phyloP scores from a whole-genome alignment of 2,888 invertebrate genomes.

The Trichopria drosophilae region DNA sequence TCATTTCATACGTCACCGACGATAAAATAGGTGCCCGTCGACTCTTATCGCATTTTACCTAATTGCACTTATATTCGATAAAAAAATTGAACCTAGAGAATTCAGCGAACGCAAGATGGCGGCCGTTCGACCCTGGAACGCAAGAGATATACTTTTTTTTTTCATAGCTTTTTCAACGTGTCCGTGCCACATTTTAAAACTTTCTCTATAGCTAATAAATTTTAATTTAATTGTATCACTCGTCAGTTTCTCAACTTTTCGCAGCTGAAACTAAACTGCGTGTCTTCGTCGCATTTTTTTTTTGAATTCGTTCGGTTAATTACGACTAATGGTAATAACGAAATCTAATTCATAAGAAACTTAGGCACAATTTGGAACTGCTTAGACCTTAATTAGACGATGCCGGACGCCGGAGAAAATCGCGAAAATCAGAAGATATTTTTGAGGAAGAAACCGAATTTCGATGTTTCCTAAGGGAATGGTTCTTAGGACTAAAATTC shows the following conservation, averaged over 20 bases:
- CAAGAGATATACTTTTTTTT: slow-evolving; percentile 46
- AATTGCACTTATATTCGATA: slow-evolving; percentile 59
- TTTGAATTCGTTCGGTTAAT: slow-evolving; percentile 36
- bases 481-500: too few relatives aligned
- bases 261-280: too few relatives aligned
- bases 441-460: too few relatives aligned
- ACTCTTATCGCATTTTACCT: slow-evolving; percentile 48
- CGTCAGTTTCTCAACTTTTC: slow-evolving; percentile 37
- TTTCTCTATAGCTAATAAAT: too few relatives aligned
- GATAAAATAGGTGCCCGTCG: slow-evolving; percentile 35
- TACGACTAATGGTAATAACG: slow-evolving; percentile 36
- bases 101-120: slow-evolving; percentile 56
- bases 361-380: slow-evolving; percentile 59
- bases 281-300: slow-evolving; percentile 29
- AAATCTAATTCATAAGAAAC: slow-evolving; percentile 55
- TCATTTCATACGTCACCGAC: slow-evolving; percentile 25
- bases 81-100: slow-evolving; percentile 54
- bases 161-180: slow-evolving; percentile 21
- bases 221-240: slow-evolving; percentile 28
- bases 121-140: slow-evolving; percentile 54
- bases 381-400: slow-evolving; percentile 49
- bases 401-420: slow-evolving; percentile 16
- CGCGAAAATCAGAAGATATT: slow-evolving; percentile 8
- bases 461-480: too few relatives aligned
- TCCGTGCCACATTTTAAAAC: slow-evolving; percentile 13